These are phyloP conservation scores for Limenitis camilla DNA, from an alignment of 2,888 invertebrate species.

Conservation along the genomic window DNA sequence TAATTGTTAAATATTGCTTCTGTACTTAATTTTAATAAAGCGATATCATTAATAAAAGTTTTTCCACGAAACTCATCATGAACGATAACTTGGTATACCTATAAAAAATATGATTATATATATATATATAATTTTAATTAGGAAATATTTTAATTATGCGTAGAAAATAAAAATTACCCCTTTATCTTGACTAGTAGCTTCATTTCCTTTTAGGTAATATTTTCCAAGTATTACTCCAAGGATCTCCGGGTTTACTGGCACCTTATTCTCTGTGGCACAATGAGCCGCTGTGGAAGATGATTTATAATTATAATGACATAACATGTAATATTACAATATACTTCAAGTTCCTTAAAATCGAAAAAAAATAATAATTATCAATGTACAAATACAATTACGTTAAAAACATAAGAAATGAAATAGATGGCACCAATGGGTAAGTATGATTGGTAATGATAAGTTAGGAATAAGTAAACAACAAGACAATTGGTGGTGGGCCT, in stretches of 20 bases:
- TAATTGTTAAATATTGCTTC: conserved; percentile 26
- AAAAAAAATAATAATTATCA: no score
- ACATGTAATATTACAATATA: neutral
- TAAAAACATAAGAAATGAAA: no score
- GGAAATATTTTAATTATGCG: no score
- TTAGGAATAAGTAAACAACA: no score
- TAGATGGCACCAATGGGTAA: no score
- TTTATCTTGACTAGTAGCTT: no score
- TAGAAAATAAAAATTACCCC: no score
- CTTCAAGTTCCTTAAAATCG: no score
- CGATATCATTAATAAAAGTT: conserved; percentile 28
- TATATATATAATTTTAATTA: no score
- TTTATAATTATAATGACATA: conserved; percentile 28
- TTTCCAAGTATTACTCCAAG: conserved; percentile 7
- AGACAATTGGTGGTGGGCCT: no score
- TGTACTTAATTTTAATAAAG: conserved; percentile 27
- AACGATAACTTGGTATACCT: conserved; percentile 15
- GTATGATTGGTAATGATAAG: no score
- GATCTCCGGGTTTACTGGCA: conserved; percentile 7
- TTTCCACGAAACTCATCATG: conserved; percentile 19
- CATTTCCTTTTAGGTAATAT: conserved; percentile 4
- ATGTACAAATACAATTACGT: no score
- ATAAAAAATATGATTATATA: neutral
- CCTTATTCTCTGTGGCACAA: conserved; percentile 4
- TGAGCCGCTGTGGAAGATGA: conserved; percentile 44